These are phyloP conservation scores for Cydia fagiglandana DNA, from an alignment of 1,140 invertebrate genomes.

Conservation along the genomic window DNA sequence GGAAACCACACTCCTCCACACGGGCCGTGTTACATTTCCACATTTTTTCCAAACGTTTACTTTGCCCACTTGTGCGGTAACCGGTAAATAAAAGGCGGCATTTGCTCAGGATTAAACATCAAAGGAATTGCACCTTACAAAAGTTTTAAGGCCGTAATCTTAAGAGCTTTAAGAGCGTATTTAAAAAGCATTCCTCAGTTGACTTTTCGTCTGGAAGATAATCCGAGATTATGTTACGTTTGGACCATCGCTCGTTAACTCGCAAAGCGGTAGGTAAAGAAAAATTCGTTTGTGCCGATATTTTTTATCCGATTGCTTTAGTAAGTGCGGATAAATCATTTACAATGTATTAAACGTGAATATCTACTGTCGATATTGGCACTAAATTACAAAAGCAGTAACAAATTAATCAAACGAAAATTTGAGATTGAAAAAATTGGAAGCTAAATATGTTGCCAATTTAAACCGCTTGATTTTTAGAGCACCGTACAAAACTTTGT, in stretches of 20 bases:
- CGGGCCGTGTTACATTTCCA: neutral
- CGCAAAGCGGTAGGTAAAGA: neutral
- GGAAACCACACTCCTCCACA: neutral
- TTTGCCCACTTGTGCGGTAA: constrained; percentile 1
- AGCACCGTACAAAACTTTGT: no score
- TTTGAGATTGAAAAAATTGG: neutral
- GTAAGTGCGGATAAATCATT: neutral
- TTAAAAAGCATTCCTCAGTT: constrained; percentile 10
- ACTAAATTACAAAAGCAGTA: neutral
- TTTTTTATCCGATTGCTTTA: neutral
- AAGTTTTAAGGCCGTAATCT: neutral
- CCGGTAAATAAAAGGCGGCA: constrained; percentile 6
- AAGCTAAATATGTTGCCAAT: no score
- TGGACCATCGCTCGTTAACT: neutral
- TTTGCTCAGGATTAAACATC: constrained; percentile 1
- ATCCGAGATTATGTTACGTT: constrained; percentile 8
- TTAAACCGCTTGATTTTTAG: no score
- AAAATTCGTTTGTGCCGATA: constrained; percentile 2
- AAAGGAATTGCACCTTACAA: constrained; percentile 11
- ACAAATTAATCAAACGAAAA: neutral
- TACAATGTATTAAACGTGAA: neutral
- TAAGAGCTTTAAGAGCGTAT: neutral
- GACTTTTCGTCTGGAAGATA: neutral
- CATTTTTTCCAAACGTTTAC: constrained; percentile 14
- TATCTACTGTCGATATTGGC: neutral